These are phyloP conservation scores for Meliscaeva auricollis DNA, from an alignment of 2,888 invertebrate genomes.

Conservation along the genomic window DNA sequence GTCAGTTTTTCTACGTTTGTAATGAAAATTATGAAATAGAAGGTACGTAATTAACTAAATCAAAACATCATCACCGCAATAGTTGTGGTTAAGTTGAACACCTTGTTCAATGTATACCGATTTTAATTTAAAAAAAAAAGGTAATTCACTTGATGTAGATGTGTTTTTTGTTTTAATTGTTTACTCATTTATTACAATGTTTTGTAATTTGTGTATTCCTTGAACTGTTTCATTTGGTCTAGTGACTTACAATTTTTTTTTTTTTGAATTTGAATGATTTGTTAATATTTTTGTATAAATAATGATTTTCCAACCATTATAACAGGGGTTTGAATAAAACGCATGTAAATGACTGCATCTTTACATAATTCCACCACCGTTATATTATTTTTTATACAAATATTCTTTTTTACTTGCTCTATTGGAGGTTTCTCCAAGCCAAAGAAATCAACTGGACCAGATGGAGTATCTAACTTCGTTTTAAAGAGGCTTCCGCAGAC, in stretches of 20 bases:
- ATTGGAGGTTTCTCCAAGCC: too few relatives aligned
- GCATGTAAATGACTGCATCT: too few relatives aligned
- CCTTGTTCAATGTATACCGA: conserved; percentile 31
- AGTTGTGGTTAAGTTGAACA: conserved; percentile 32
- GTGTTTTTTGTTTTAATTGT: neutral
- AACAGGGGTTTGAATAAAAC: too few relatives aligned
- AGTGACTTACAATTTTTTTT: conserved; percentile 6
- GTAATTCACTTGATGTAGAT: neutral
- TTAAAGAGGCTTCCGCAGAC: too few relatives aligned
- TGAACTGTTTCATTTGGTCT: conserved; percentile 41
- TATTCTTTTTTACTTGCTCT: too few relatives aligned
- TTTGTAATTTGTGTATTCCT: conserved; percentile 22
- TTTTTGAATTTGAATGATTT: neutral
- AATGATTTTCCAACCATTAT: too few relatives aligned
- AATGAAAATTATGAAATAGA: conserved; percentile 53
- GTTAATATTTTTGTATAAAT: neutral
- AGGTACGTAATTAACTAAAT: conserved; percentile 8
- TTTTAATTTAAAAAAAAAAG: conserved; percentile 12
- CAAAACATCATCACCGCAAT: conserved; percentile 36
- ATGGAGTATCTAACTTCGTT: too few relatives aligned
- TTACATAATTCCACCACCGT: too few relatives aligned
- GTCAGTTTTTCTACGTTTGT: conserved; percentile 42
- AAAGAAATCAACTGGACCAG: too few relatives aligned
- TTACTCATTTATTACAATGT: neutral
- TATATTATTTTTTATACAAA: too few relatives aligned